These are phyloP conservation scores for Caradrina clavipalpis DNA, from an alignment of 2,888 invertebrate genomes.

Conservation along the genomic window DNA sequence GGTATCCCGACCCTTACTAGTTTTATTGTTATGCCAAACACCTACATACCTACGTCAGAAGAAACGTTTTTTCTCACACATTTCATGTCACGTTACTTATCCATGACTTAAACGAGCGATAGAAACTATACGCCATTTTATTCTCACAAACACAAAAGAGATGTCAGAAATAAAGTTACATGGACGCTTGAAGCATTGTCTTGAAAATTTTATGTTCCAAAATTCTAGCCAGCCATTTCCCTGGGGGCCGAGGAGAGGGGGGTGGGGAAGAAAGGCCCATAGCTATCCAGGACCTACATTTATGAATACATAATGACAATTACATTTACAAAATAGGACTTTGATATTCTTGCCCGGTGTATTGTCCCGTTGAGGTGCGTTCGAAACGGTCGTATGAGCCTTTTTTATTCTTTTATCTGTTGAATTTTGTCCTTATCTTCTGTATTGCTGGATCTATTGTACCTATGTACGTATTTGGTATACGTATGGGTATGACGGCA, in stretches of 20 bases:
- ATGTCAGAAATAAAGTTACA: slow-evolving; percentile 51
- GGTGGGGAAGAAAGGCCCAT: slow-evolving; percentile 29
- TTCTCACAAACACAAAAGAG: slow-evolving; percentile 46
- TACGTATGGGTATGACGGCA: neutral
- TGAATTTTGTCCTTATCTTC: slow-evolving; percentile 20
- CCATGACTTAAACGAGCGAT: slow-evolving; percentile 38
- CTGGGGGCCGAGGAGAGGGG: slow-evolving; percentile 31
- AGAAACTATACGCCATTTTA: slow-evolving; percentile 40
- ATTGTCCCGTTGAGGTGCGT: slow-evolving; percentile 59
- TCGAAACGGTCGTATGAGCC: slow-evolving; percentile 33
- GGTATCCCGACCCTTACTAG: slow-evolving; percentile 1
- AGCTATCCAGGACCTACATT: slow-evolving; percentile 59
- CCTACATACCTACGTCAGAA: neutral
- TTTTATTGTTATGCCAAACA: slow-evolving; percentile 28
- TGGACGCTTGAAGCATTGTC: slow-evolving; percentile 29
- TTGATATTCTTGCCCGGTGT: slow-evolving; percentile 55
- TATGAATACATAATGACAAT: slow-evolving; percentile 70
- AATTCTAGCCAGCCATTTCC: slow-evolving; percentile 58
- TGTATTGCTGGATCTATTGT: slow-evolving; percentile 4
- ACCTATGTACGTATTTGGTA: neutral
- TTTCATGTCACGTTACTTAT: slow-evolving; percentile 21
- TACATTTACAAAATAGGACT: slow-evolving; percentile 65
- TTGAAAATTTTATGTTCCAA: slow-evolving; percentile 55
- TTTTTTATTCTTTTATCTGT: slow-evolving; percentile 41
- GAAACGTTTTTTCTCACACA: slow-evolving; percentile 27